These are phyloP conservation scores for Gavialis gangeticus DNA, from an alignment of 2,113 vertebrate genomes.

Conservation along the genomic window DNA sequence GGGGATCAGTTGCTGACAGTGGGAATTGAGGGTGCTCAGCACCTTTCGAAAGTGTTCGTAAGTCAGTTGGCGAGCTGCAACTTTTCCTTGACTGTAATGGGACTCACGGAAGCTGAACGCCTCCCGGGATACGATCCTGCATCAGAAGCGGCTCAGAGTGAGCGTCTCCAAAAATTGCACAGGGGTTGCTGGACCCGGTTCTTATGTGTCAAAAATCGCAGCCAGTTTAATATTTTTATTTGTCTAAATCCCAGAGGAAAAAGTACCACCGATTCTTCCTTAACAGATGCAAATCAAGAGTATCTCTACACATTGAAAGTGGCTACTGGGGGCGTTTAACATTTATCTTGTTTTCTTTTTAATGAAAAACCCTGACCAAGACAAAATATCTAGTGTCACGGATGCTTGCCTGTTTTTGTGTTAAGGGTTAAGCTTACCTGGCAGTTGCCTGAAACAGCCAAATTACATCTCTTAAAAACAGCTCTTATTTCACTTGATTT, in stretches of 20 bases:
- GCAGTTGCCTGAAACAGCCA: not conserved
- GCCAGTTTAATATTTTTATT: not conserved
- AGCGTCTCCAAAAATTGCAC: not conserved
- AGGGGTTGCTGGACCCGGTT: not conserved
- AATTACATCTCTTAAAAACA: not conserved
- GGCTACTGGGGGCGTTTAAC: not conserved
- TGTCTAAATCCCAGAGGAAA: not conserved
- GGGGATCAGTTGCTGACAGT: not conserved
- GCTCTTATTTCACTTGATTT: rapidly evolving
- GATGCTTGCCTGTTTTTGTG: rapidly evolving
- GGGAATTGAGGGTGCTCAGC: not conserved
- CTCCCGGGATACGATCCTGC: not conserved
- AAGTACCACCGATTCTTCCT: not conserved
- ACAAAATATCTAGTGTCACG: not conserved
- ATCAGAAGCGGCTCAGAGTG: no score
- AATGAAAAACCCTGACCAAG: not conserved
- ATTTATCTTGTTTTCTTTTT: not conserved
- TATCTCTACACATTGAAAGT: not conserved
- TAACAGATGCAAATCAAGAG: not conserved
- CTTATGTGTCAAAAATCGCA: not conserved
- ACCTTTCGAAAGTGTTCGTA: no score
- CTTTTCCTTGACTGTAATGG: no score
- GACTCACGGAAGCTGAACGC: no score
- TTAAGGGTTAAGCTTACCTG: not conserved
- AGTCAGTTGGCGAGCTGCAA: no score